phyloP scores from a whole-genome alignment of 2,113 vertebrate species.

The Scomber japonicus region DNA sequence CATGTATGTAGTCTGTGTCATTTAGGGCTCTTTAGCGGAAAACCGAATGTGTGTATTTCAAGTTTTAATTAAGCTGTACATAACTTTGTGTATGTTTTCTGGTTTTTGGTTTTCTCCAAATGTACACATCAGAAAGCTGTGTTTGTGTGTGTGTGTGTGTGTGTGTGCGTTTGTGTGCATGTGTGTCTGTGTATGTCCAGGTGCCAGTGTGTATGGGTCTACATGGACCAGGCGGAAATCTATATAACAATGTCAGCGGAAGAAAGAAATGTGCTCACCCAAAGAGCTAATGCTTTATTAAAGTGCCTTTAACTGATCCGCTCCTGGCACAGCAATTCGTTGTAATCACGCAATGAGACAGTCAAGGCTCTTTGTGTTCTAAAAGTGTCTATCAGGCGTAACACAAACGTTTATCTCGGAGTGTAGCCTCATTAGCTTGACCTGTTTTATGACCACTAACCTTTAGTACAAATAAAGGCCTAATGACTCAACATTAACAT shows the following conservation, averaged over 20 bases:
- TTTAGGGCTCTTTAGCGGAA: slow-evolving; percentile 65
- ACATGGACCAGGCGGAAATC: slow-evolving; percentile 20
- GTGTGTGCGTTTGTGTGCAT: slow-evolving; percentile 25
- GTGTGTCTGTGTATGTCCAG: slow-evolving; percentile 19
- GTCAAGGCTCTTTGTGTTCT: slow-evolving; percentile 36
- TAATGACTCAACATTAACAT: slow-evolving; percentile 13
- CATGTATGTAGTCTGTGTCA: slow-evolving; percentile 57
- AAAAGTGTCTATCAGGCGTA: slow-evolving; percentile 41
- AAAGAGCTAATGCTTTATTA: slow-evolving; percentile 75
- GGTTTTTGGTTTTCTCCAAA: slow-evolving; percentile 46
- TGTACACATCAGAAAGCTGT: slow-evolving; percentile 57
- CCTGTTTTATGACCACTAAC: slow-evolving; percentile 11
- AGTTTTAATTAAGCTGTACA: slow-evolving; percentile 59
- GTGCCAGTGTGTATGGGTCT: slow-evolving; percentile 39
- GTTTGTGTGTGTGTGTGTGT: not conserved
- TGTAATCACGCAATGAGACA: slow-evolving; percentile 64
- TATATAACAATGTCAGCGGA: slow-evolving; percentile 29
- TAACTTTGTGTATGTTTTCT: slow-evolving; percentile 66
- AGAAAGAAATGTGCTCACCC: slow-evolving; percentile 60
- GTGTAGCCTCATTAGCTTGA: slow-evolving; percentile 31
- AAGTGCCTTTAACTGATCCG: slow-evolving; percentile 54
- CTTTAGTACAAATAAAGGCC: slow-evolving; percentile 9
- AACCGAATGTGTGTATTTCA: slow-evolving; percentile 53
- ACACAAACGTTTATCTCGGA: slow-evolving; percentile 30
- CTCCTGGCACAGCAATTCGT: slow-evolving; percentile 59